Evolutionary conservation across 92 coral and sea anemone genomes (phyloP).

Genomic region (Blastomussa wellsi): DNA sequence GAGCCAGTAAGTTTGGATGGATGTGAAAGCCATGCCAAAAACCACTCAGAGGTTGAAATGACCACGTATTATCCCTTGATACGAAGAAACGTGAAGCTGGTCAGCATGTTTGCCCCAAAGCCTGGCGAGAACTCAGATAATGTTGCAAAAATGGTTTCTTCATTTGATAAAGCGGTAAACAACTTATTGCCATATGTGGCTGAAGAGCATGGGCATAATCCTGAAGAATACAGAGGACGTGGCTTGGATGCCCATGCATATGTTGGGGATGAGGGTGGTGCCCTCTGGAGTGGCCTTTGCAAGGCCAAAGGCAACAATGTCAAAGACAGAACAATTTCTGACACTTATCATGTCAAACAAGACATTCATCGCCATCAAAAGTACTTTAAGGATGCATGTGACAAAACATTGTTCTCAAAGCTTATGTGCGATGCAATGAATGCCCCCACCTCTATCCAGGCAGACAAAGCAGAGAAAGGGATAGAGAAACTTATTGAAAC

Average conservation of each 20-base stretch:
- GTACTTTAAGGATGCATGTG: too few relatives aligned
- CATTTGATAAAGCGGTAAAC: too few relatives aligned
- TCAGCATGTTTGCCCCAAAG: slow-evolving; percentile 39
- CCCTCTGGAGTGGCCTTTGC: slow-evolving; percentile 32
- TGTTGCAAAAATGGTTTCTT: slow-evolving; percentile 26
- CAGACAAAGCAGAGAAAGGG: too few relatives aligned
- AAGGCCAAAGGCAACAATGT: too few relatives aligned
- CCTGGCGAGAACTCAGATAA: slow-evolving; percentile 60
- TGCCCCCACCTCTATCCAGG: too few relatives aligned
- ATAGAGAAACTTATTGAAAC: too few relatives aligned
- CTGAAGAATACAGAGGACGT: slow-evolving; percentile 7
- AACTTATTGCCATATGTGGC: slow-evolving; percentile 24
- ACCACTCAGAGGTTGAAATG: slow-evolving; percentile 50
- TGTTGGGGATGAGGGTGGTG: slow-evolving; percentile 29
- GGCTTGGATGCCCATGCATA: slow-evolving; percentile 35
- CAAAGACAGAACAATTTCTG: slow-evolving; percentile 21
- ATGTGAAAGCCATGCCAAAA: slow-evolving; percentile 42
- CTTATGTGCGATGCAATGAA: too few relatives aligned
- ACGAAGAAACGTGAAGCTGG: slow-evolving; percentile 51
- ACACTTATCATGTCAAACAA: slow-evolving; percentile 17
- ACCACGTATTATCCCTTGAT: slow-evolving; percentile 54
- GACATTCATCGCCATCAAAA: too few relatives aligned
- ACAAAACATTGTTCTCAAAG: too few relatives aligned
- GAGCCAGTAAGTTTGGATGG: slow-evolving; percentile 56
- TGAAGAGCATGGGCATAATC: background rate